phyloP scores from a whole-genome alignment of 2,888 invertebrate species.

The Tetranychus piercei region DNA sequence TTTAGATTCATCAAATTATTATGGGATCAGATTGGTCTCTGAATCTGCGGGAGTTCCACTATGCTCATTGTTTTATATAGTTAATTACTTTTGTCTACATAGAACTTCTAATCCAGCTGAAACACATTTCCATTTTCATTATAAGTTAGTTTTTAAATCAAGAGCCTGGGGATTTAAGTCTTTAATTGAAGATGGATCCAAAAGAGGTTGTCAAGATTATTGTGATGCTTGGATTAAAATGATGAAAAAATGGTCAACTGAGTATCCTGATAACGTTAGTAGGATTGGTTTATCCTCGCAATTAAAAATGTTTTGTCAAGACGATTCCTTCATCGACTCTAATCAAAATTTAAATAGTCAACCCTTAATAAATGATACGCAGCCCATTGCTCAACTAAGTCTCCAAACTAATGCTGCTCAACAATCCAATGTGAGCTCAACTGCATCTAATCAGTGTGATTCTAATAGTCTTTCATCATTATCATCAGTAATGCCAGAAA shows the following conservation, averaged over 20 bases:
- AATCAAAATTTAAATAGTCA: background rate
- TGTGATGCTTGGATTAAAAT: background rate
- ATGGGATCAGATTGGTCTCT: background rate
- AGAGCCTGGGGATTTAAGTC: background rate
- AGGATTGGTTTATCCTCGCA: background rate
- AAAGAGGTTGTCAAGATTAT: background rate
- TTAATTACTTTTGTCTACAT: background rate
- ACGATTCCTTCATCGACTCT: background rate
- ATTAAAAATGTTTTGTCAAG: background rate
- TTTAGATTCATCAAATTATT: background rate
- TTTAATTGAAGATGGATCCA: background rate
- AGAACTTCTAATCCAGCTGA: background rate
- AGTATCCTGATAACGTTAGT: background rate
- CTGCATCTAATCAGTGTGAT: too few relatives aligned
- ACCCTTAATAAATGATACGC: too few relatives aligned
- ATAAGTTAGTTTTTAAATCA: background rate
- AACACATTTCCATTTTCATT: background rate
- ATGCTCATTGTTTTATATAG: background rate
- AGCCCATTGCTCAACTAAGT: too few relatives aligned
- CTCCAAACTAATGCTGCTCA: too few relatives aligned
- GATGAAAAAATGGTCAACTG: background rate
- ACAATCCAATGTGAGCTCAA: too few relatives aligned
- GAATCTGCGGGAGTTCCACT: background rate
- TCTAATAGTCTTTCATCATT: too few relatives aligned
- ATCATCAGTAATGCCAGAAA: background rate